Evolutionary conservation across 2,113 vertebrate genomes (phyloP), one percentile per base, ranked within the genome.

Genomic region (Acinonyx jubatus): DNA sequence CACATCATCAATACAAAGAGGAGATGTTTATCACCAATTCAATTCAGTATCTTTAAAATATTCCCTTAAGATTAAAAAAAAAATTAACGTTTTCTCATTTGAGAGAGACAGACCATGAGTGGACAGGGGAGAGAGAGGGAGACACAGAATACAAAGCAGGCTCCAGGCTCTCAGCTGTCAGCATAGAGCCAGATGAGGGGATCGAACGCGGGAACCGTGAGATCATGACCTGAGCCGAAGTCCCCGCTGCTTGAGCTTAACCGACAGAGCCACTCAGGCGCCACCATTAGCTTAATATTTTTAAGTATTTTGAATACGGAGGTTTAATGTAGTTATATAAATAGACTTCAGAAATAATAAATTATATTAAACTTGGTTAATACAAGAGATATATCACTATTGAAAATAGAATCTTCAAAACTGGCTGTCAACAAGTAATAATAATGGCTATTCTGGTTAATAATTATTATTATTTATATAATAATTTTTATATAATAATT

Each of bases 281-380:
- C 7, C 21, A 18, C 21, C 18, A 94, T 50, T 21, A 33, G 18
- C 4, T 92, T 87, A 73, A 38, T 91, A 36, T 85, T 71, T 93
- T 45, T n/a, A 33, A 81, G n/a, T 85, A 78, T 92, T 89, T 86
- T 65, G 45, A 90, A 3, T 87, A 61, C 33, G 36, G 33, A 1
- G 13, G 2, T 48, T 80, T 86, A 83, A 79, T 36, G 41, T 88
- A 45, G 23, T 80, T 69, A 66, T 2, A 29, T 36, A 84, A 90
- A 65, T 63, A 79, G 29, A 48, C 65, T 93, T 97, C 48, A 63
- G 88, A 96, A 92, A 25, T 78, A 76, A 57, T 87, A 74, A 96
- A 93, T 87, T 11, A 52, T 84, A 88, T 89, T 45, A 76, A 91
- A 93, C 7, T n/a, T n/a, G 81, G 29, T 33, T 57, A 65, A 83